Evolutionary conservation across 2,888 invertebrate species (phyloP), one percentile per base, ranked within the genome.

Genomic region (Synergus gifuensis): DNA sequence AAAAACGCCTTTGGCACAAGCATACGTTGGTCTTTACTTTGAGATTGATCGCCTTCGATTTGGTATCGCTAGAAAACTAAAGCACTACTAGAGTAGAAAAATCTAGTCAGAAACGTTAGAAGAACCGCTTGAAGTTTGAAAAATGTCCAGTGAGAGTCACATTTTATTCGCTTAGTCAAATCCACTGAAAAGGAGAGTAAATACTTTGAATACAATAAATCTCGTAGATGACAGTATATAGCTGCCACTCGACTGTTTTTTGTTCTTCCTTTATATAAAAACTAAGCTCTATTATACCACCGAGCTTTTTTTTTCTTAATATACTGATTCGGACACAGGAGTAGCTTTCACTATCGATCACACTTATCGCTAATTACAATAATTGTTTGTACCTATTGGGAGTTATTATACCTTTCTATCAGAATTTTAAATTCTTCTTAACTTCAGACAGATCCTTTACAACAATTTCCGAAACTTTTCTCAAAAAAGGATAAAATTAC

Each of bases 201-300:
- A 46, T 22, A 54, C 49, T 73, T 73, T 73, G 73, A 73, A 73
- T 73, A 73, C 73, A 73, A 36, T 40, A 42, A 73, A 73, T 73
- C 54, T 58, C 54, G 73, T 49, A 73, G 54, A 73, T 73, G 54
- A 73, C 73, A 73, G 54, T 73, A 73, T 73, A 73, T 58, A 73
- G 54, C 73, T 73, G 73, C 73, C 73, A 73, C 73, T 73, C 73
- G 73, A 73, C 73, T 73, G 73, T 76, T 66, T 66, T 42, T 78
- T 79, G 78, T 80, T 77, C 78, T 77, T 78, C 54, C 78, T 67
- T 81, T 82, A 80, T 84, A 84, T 81, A 83, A 83, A 83, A 84
- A 84, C 83, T 82, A 83, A 83, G 82, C 80, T 80, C 81, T 67
- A 77, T 78, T 78, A 79, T 77, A 69, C 60, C 76, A 42, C 64